phyloP scores from a whole-genome alignment of 2,113 vertebrate species.

The Alethe castanea region DNA sequence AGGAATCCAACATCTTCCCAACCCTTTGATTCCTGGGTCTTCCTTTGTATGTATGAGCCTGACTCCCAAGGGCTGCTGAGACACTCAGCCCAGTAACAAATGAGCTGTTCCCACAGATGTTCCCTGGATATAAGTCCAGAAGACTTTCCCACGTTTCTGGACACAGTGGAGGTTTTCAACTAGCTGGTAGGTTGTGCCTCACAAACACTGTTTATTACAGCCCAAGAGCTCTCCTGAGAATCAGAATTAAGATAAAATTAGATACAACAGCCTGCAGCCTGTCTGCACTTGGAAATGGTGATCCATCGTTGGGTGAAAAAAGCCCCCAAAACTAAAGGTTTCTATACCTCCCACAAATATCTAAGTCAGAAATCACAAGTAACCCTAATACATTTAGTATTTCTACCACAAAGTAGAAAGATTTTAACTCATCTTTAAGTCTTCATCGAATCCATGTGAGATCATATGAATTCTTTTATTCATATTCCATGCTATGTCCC shows the following conservation, averaged over 20 bases:
- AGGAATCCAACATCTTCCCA: neutral
- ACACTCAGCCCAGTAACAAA: neutral
- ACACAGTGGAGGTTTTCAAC: neutral
- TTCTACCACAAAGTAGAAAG: neutral
- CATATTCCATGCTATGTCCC: neutral
- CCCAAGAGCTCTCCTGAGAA: neutral
- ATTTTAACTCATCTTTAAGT: neutral
- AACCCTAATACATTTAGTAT: neutral
- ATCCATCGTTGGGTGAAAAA: neutral
- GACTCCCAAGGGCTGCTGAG: neutral
- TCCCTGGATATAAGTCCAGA: neutral
- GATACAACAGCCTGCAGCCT: neutral
- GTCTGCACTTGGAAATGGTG: neutral
- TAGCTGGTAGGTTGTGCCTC: neutral
- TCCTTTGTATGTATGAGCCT: neutral
- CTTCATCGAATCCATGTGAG: neutral
- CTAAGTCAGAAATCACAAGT: neutral
- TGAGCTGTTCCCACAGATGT: neutral
- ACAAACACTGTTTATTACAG: slow-evolving; percentile 1
- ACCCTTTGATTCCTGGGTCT: neutral
- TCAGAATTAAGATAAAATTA: slow-evolving; percentile 40
- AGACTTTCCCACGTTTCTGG: slow-evolving; percentile 41
- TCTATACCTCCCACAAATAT: neutral
- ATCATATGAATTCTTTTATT: neutral
- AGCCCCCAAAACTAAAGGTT: neutral